These are phyloP conservation scores for Lepus oiostolus DNA, from an alignment of 2,797 vertebrate species.

Conservation along the genomic window DNA sequence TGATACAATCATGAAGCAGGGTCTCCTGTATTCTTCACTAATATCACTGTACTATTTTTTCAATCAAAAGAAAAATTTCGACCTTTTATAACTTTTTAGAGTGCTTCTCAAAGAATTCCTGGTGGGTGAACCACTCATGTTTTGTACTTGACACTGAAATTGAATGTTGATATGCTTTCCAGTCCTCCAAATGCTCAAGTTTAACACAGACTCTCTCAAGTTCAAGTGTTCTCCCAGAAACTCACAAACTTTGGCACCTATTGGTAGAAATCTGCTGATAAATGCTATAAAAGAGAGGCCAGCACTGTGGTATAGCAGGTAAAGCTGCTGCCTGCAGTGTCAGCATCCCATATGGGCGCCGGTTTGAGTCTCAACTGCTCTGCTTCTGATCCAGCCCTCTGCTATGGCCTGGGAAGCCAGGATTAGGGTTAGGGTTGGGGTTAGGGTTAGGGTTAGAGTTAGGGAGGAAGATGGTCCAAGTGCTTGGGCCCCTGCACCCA, in stretches of 20 bases:
- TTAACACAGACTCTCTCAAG: neutral
- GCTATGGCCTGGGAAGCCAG: too few relatives aligned
- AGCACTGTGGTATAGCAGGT: too few relatives aligned
- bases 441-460: too few relatives aligned
- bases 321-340: too few relatives aligned
- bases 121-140: neutral
- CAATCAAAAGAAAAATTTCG: neutral
- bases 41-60: slow-evolving; percentile 22
- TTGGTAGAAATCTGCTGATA: neutral
- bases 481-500: too few relatives aligned
- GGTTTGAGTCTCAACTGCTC: too few relatives aligned
- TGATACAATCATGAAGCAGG: neutral
- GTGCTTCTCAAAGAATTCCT: slow-evolving; percentile 40
- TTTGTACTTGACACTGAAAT: neutral
- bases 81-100: neutral
- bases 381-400: too few relatives aligned
- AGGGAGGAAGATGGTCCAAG: too few relatives aligned
- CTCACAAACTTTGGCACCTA: neutral
- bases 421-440: too few relatives aligned
- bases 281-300: too few relatives aligned
- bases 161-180: neutral
- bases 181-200: neutral
- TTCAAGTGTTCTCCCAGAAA: neutral
- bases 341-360: too few relatives aligned
- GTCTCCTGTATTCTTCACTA: neutral